Base-by-base conservation (phyloP, 2,888 invertebrate species). In the Eurytoma californica region DNA sequence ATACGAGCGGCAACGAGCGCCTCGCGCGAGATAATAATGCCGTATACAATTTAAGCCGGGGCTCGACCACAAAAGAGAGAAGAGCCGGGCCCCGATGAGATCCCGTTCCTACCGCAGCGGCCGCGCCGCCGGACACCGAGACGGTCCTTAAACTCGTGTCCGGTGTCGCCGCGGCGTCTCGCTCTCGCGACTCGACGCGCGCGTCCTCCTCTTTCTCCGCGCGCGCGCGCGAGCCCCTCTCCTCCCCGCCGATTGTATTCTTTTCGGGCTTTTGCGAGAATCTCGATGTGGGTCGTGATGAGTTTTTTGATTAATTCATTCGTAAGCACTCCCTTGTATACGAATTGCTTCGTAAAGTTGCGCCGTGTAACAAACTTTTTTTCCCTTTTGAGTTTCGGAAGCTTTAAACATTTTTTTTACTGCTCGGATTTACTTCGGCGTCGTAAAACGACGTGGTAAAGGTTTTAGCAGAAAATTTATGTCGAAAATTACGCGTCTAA, bases 91-190 rank as follows among this genome's bases (percentile, higher is more conserved):
- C 55, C 24, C 47, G 74, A 79, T 60, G 75, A 84, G 83, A 84
- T 89, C 85, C 88, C 87, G 88, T 88, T 63, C 82, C 83, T 18
- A 9, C 13, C 12, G n/a, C 14, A 28, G 49, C 61, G 39, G 30
- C 39, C 53, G 53, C 53, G 14, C 53, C 53, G 72, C 80, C 39
- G 39, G 39, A 39, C 39, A 39, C 39, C 39, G 84, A 84, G 86
- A 86, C 86, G 87, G 84, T 87, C 83, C 85, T 84, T 84, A 86
- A 86, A 79, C 83, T 83, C 86, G 85, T 87, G 86, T 87, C 88
- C 86, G 87, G 87, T 87, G 84, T 86, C 84, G 80, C 57, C 39
- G 28, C 63, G 53, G 20, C 24, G n/a, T 20, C 9, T n/a, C 20
- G n/a, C 65, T 16, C 49, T 49, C 20, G 12, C 65, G n/a, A 47